Evolutionary conservation across 2,113 vertebrate species (phyloP).

Genomic region (Gopherus evgoodei): DNA sequence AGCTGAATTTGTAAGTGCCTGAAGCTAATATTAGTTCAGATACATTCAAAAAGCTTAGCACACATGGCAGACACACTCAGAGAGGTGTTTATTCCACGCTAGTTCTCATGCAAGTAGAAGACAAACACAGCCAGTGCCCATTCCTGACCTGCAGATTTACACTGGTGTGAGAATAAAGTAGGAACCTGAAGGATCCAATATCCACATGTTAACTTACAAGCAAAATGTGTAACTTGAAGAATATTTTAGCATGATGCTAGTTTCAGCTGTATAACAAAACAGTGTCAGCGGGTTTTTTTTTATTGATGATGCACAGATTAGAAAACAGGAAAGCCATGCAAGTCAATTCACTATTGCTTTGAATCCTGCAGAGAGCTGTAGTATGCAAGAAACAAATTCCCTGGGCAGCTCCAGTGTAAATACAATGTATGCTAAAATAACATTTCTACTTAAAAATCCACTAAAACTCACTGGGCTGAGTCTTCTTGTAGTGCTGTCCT

Average conservation of each 20-base stretch:
- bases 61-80: neutral
- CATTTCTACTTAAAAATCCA: neutral
- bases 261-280: fast-evolving
- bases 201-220: neutral
- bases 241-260: fast-evolving
- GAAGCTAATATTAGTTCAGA: neutral
- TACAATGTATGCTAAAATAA: neutral
- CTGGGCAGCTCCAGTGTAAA: neutral
- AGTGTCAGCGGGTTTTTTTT: neutral
- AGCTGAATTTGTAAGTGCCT: neutral
- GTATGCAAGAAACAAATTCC: neutral
- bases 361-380: neutral
- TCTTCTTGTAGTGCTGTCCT: neutral
- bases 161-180: neutral
- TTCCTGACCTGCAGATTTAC: neutral
- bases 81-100: neutral
- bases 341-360: fast-evolving
- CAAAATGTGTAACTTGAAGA: neutral
- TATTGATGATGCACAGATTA: neutral
- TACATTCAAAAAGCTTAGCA: neutral
- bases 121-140: neutral
- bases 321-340: neutral
- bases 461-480: neutral
- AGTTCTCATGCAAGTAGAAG: neutral
- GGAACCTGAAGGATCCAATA: neutral